Conservation (phyloP, 2,888 invertebrate genomes). For the Callinectes sapidus region DNA sequence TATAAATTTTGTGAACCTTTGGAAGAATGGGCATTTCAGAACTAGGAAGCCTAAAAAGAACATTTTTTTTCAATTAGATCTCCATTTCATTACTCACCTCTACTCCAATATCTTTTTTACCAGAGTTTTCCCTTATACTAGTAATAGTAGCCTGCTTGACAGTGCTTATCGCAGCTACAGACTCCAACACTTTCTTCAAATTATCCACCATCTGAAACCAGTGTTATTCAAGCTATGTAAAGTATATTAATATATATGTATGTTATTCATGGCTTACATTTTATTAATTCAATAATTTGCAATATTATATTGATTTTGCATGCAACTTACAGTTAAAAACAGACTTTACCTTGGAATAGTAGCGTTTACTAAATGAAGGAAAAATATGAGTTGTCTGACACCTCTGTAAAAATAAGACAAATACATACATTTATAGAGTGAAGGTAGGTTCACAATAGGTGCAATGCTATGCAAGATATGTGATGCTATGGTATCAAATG, state of each 20-base stretch:
- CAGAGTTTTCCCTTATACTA: not conserved
- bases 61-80: too few species aligned
- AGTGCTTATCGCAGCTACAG: not conserved
- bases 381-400: not conserved
- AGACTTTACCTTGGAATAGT: not conserved
- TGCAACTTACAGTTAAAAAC: not conserved
- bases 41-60: not conserved
- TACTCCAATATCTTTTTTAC: not conserved
- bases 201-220: not conserved
- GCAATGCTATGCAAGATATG: too few species aligned
- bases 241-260: not conserved
- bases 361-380: not conserved
- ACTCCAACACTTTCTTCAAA: not conserved
- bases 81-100: not conserved
- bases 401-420: not conserved
- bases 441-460: too few species aligned
- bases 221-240: not conserved
- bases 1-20: too few species aligned
- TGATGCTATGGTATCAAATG: too few species aligned
- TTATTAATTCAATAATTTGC: not conserved
- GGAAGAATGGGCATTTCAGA: not conserved
- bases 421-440: not conserved
- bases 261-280: not conserved
- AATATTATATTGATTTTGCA: not conserved
- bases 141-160: conserved; percentile 21